Conservation (phyloP, 2,888 invertebrate species). For the Diadromus collaris region DNA sequence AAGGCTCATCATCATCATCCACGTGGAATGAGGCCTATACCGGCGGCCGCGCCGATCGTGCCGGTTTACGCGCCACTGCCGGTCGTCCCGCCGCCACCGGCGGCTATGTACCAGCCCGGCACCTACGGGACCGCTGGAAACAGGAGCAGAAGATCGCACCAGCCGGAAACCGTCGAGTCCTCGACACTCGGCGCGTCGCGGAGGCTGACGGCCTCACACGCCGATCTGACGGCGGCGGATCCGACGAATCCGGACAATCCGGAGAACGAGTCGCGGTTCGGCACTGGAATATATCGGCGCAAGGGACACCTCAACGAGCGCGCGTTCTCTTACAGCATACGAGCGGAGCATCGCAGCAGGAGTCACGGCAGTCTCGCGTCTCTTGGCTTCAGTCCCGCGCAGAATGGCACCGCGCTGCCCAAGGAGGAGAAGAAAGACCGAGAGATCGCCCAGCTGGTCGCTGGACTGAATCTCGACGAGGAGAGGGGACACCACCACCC, state of each 20-base stretch:
- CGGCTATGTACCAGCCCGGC: conserved; percentile 82
- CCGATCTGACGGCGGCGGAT: conserved; percentile 73
- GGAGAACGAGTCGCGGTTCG: conserved; percentile 83
- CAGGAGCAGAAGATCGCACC: conserved; percentile 73
- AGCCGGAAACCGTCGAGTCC: conserved; percentile 66
- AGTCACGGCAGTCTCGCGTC: conserved; percentile 96
- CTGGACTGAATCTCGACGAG: conserved; percentile 92
- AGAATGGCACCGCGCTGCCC: conserved; percentile 78
- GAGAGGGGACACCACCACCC: conserved; percentile 86
- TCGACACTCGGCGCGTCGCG: conserved; percentile 73
- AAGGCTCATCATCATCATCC: conserved; percentile 78
- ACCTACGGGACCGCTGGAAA: conserved; percentile 82
- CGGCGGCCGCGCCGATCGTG: conserved; percentile 80
- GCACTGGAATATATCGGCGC: conserved; percentile 93
- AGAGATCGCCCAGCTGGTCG: conserved; percentile 96
- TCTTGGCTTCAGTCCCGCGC: conserved; percentile 90
- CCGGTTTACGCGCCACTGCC: conserved; percentile 81
- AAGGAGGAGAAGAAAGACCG: conserved; percentile 88
- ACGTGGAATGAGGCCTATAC: conserved; percentile 78
- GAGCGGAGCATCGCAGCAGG: conserved; percentile 95
- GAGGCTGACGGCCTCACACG: conserved; percentile 76
- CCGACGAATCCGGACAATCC: conserved; percentile 70
- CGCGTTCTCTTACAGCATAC: conserved; percentile 96
- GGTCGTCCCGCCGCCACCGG: conserved; percentile 84
- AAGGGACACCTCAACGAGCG: conserved; percentile 96